A percentile compares a stretch with the other conserved stretches of the same genome.
Conservation (phyloP, 30 jellyfish, hydroid and myxozoan species). For the Mastigias papua region DNA sequence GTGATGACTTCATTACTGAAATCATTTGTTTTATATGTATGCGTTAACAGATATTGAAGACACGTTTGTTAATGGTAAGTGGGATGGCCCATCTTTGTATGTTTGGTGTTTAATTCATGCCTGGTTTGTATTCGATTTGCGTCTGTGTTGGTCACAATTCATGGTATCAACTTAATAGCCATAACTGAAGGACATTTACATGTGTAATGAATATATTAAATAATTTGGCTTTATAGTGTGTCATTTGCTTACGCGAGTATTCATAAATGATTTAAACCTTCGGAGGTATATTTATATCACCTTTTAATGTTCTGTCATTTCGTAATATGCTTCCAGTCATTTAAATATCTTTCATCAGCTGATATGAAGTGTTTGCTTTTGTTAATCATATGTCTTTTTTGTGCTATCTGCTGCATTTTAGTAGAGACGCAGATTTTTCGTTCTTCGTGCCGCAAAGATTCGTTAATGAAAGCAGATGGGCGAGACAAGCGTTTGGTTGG, state of each 20-base stretch:
- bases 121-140: too few species aligned
- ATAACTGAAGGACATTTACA: not conserved
- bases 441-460: conserved; percentile 20
- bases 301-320: too few species aligned
- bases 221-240: not conserved
- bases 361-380: not conserved
- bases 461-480: conserved; percentile 6
- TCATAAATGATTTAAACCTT: too few species aligned
- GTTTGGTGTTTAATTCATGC: too few species aligned
- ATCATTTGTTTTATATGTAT: too few species aligned
- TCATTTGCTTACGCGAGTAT: not conserved
- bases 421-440: not conserved
- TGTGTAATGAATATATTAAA: not conserved
- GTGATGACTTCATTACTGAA: too few species aligned
- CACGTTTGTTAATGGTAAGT: too few species aligned
- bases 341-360: not conserved
- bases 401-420: not conserved
- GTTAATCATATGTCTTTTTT: not conserved
- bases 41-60: too few species aligned
- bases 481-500: not conserved
- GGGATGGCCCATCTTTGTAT: too few species aligned
- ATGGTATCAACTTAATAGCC: not conserved
- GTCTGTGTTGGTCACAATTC: too few species aligned
- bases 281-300: too few species aligned
- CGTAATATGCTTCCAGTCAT: too few species aligned